Evolutionary conservation across 2,888 invertebrate species (phyloP).

Genomic region (Caenorhabditis virilis): DNA sequence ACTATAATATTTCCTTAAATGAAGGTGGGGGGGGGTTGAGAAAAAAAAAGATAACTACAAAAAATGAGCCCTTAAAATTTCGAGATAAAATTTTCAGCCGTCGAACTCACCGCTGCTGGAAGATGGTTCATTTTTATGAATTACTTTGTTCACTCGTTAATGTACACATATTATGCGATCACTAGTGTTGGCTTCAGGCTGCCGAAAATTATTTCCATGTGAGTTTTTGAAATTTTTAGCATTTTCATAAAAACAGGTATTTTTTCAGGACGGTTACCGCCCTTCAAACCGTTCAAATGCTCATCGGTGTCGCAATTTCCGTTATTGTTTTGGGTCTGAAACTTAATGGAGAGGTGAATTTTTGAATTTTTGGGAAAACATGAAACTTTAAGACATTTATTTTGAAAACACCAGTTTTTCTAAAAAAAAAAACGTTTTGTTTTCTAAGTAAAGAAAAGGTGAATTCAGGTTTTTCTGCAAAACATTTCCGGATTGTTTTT

Average conservation of each 20-base stretch:
- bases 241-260: not conserved
- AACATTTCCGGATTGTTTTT: no score
- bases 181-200: constrained; percentile 55
- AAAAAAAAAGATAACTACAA: not conserved
- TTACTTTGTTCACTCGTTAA: constrained; percentile 72
- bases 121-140: constrained; percentile 71
- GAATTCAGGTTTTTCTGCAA: no score
- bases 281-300: constrained; percentile 60
- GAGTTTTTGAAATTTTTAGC: constrained; percentile 25
- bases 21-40: no score
- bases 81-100: constrained; percentile 46
- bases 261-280: constrained; percentile 45
- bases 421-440: no score
- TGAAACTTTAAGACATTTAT: no score
- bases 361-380: no score
- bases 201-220: constrained; percentile 58
- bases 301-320: constrained; percentile 60
- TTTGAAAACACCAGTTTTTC: no score
- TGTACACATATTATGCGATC: constrained; percentile 67
- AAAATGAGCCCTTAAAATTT: not conserved
- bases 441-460: no score
- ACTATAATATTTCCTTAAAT: no score
- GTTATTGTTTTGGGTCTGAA: constrained; percentile 57
- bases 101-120: constrained; percentile 64
- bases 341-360: constrained; percentile 48